A percentile compares a stretch with the other conserved stretches of the same genome.
Evolutionary conservation across 1,140 invertebrate species (phyloP).

Genomic region (Periplaneta americana): DNA sequence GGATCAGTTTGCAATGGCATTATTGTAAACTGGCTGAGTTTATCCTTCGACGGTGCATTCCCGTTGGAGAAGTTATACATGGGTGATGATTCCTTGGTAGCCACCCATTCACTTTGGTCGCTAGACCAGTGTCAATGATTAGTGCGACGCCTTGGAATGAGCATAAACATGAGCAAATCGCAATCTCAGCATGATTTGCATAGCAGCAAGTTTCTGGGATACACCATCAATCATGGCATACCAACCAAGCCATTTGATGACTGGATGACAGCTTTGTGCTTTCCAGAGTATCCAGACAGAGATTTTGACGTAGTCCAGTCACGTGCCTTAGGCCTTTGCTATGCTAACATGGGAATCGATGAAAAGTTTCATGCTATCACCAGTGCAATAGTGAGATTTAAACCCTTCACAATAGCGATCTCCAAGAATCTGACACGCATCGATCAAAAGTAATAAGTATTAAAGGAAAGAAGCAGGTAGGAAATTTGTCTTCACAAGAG

Average conservation of each 20-base stretch:
- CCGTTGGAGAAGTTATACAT: neutral
- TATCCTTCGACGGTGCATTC: neutral
- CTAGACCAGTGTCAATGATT: neutral
- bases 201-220: slow-evolving; percentile 1
- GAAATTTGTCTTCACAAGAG: too few species aligned
- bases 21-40: neutral
- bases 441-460: too few species aligned
- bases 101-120: neutral
- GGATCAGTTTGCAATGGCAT: slow-evolving; percentile 8
- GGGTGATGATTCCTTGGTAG: neutral
- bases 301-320: neutral
- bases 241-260: neutral
- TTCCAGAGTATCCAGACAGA: neutral
- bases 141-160: neutral
- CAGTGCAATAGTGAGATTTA: neutral
- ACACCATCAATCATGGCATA: neutral
- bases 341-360: slow-evolving; percentile 2
- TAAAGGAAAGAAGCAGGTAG: too few species aligned
- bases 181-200: neutral
- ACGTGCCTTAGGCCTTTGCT: neutral
- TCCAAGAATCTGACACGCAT: too few species aligned
- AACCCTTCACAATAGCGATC: neutral
- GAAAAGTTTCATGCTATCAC: neutral
- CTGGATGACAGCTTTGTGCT: slow-evolving; percentile 1
- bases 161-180: neutral